Conservation (phyloP, 2,113 vertebrate genomes). For the Brachionichthys hirsutus region DNA sequence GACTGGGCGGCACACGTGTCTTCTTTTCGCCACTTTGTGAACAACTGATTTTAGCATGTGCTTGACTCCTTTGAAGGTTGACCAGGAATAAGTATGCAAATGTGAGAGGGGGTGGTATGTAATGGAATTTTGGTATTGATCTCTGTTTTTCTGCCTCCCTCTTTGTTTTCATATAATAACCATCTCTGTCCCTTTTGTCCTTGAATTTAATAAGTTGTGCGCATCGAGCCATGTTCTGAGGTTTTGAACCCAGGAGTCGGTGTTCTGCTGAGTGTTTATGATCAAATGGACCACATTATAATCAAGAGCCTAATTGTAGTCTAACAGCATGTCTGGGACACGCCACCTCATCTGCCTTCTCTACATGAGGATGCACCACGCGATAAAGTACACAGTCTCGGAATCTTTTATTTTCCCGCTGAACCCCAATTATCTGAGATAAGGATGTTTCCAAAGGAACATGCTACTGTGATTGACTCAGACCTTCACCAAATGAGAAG, state of each 20-base stretch:
- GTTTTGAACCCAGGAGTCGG: constrained; percentile 14
- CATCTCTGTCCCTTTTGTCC: not conserved
- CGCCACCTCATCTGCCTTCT: constrained; percentile 24
- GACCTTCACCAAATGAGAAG: constrained; percentile 29
- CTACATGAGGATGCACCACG: constrained; percentile 15
- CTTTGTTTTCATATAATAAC: not conserved
- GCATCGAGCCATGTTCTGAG: constrained; percentile 16
- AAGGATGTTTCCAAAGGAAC: constrained; percentile 36
- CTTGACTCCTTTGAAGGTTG: constrained; percentile 10
- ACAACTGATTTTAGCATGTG: not conserved
- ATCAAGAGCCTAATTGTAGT: constrained; percentile 10
- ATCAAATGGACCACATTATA: not conserved
- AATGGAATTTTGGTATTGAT: constrained; percentile 8
- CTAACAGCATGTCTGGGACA: constrained; percentile 15
- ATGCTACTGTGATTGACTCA: constrained; percentile 62
- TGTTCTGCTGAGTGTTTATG: constrained; percentile 7
- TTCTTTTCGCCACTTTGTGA: constrained; percentile 1
- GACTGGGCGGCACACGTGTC: not conserved
- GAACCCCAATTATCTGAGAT: constrained; percentile 10
- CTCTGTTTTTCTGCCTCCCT: constrained; percentile 3
- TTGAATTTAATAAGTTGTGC: constrained; percentile 13
- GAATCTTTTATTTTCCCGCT: constrained; percentile 9
- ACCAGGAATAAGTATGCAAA: constrained; percentile 30
- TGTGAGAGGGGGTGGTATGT: not conserved
- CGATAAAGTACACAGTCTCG: constrained; percentile 16